These are phyloP conservation scores for Himantopus leucocephalus DNA, from an alignment of 2,113 vertebrate species.

Conservation along the genomic window DNA sequence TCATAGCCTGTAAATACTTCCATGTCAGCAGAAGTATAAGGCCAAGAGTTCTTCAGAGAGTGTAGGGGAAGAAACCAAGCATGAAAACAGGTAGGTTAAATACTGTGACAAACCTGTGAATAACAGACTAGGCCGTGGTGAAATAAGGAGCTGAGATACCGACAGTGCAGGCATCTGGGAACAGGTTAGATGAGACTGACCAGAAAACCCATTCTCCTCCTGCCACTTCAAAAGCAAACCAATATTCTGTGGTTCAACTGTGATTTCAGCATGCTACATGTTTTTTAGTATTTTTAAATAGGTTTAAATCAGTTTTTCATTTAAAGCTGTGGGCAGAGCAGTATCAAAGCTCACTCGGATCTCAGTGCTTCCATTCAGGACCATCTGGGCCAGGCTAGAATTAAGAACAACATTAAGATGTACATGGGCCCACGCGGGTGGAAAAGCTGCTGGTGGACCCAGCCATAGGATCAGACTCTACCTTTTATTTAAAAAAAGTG, in stretches of 20 bases:
- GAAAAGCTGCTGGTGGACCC: neutral
- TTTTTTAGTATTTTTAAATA: neutral
- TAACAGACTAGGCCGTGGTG: neutral
- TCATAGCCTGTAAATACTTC: neutral
- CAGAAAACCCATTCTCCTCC: neutral
- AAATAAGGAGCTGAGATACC: neutral
- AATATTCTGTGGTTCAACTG: neutral
- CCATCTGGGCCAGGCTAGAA: neutral
- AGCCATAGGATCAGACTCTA: neutral
- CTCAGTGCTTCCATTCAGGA: neutral
- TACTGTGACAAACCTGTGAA: neutral
- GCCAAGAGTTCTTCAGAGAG: neutral
- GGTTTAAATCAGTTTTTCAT: neutral
- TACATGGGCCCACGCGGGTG: fast-evolving
- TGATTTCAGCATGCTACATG: neutral
- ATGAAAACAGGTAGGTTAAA: neutral
- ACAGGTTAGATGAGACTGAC: neutral
- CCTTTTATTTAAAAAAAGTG: neutral
- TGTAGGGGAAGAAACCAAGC: neutral
- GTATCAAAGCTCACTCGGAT: neutral
- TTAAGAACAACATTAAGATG: neutral
- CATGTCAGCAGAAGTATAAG: neutral
- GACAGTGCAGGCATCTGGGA: neutral
- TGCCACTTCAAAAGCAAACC: neutral
- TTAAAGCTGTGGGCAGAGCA: neutral